phyloP scores from a whole-genome alignment of 2,888 invertebrate species.

The Epinotia bilunana region DNA sequence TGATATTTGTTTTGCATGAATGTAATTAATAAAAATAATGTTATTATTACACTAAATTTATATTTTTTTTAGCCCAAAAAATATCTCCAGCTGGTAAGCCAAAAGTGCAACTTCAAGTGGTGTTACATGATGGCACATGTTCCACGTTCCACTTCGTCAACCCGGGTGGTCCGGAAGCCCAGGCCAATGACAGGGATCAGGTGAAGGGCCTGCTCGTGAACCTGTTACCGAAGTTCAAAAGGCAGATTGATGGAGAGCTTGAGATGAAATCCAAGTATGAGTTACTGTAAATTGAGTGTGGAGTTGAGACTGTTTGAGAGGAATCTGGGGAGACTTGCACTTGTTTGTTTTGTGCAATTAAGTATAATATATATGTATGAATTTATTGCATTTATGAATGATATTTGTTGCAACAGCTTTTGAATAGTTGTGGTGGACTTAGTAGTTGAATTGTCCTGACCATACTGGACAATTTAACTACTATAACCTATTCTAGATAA shows the following conservation, averaged over 20 bases:
- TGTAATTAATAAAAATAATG: background rate
- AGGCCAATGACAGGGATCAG: slow-evolving; percentile 95
- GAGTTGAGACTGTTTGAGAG: too few species aligned
- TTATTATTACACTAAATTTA: background rate
- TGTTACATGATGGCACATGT: slow-evolving; percentile 95
- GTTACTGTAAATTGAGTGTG: too few species aligned
- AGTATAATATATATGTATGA: too few species aligned
- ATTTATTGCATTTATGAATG: too few species aligned
- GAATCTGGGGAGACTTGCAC: too few species aligned
- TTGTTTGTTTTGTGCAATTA: too few species aligned
- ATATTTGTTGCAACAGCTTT: too few species aligned
- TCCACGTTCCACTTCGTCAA: slow-evolving; percentile 99
- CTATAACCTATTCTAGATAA: too few species aligned
- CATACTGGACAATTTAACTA: too few species aligned
- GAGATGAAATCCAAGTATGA: slow-evolving; percentile 92
- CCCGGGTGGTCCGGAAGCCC: slow-evolving; percentile 91
- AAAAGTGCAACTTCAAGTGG: slow-evolving; percentile 98
- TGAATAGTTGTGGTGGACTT: too few species aligned
- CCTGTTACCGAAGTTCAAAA: slow-evolving; percentile 95
- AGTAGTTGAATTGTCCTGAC: too few species aligned
- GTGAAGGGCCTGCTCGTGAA: slow-evolving; percentile 96
- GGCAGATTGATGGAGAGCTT: slow-evolving; percentile 95
- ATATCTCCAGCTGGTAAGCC: slow-evolving; percentile 98
- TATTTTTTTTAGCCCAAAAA: slow-evolving; percentile 91
- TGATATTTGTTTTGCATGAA: background rate